These are phyloP conservation scores for Diarsia rubi DNA, from an alignment of 2,888 invertebrate species.

Conservation along the genomic window DNA sequence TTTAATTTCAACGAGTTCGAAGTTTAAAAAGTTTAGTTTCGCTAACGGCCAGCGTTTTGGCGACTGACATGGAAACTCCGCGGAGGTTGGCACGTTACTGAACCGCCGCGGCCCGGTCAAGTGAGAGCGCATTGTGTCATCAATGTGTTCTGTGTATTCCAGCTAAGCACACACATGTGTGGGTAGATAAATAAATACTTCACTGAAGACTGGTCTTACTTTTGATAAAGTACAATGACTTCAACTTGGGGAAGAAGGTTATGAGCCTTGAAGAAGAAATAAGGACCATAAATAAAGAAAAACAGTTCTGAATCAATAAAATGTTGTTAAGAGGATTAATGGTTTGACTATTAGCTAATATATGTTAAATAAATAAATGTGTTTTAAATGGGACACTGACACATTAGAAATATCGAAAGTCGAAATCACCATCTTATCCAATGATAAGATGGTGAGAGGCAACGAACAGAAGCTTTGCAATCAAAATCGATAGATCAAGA, in stretches of 20 bases:
- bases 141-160: conserved; percentile 74
- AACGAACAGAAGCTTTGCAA: neutral
- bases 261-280: conserved; percentile 10
- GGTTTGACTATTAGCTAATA: neutral
- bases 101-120: conserved; percentile 79
- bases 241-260: conserved; percentile 12
- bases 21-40: conserved; percentile 74
- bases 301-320: conserved; percentile 15
- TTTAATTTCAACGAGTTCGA: conserved; percentile 52
- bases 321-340: conserved; percentile 33
- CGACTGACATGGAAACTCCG: conserved; percentile 77
- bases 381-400: conserved; percentile 21
- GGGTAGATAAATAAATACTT: conserved; percentile 55
- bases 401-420: conserved; percentile 5
- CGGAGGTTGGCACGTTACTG: conserved; percentile 84
- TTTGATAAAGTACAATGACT: conserved; percentile 45
- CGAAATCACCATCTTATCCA: too few relatives aligned
- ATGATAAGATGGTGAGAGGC: neutral
- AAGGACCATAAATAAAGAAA: neutral
- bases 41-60: conserved; percentile 72
- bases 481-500: neutral
- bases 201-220: conserved; percentile 34
- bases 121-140: conserved; percentile 84
- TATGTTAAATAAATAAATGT: conserved; percentile 13
- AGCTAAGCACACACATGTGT: conserved; percentile 68